phyloP scores from a whole-genome alignment of 2,797 vertebrate genomes.

The Melanotaenia parkinsoni region DNA sequence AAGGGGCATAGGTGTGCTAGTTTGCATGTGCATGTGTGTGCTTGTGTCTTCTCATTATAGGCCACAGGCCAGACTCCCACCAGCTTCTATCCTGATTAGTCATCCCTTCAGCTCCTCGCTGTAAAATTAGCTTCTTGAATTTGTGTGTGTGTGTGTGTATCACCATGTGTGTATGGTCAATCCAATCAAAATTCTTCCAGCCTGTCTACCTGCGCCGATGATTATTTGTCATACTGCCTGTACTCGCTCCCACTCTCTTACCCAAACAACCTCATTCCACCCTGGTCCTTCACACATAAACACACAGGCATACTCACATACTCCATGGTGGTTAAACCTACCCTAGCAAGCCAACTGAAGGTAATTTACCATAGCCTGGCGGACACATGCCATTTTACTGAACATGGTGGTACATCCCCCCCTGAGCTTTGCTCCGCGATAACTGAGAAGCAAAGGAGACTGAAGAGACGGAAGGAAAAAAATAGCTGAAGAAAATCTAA shows the following conservation, averaged over 20 bases:
- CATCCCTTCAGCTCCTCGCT: constrained; percentile 51
- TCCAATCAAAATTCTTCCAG: constrained; percentile 70
- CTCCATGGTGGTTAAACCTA: constrained; percentile 69
- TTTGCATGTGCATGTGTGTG: constrained; percentile 1
- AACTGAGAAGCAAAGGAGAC: constrained; percentile 21
- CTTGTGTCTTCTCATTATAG: constrained; percentile 59
- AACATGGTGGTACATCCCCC: constrained; percentile 73
- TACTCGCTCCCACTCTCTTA: constrained; percentile 54
- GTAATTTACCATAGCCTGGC: constrained; percentile 79
- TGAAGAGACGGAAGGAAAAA: constrained; percentile 42
- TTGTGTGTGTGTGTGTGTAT: constrained; percentile 12
- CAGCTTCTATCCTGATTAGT: constrained; percentile 66
- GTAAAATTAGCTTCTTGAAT: constrained; percentile 54
- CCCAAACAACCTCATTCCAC: constrained; percentile 56
- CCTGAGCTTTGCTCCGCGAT: constrained; percentile 70
- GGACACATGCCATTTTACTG: constrained; percentile 79
- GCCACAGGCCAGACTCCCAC: constrained; percentile 63
- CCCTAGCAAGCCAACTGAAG: constrained; percentile 74
- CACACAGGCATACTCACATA: constrained; percentile 16
- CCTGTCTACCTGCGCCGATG: constrained; percentile 64
- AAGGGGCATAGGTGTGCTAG: constrained; percentile 12
- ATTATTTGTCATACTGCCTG: constrained; percentile 61
- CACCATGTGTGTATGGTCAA: constrained; percentile 42
- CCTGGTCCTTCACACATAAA: constrained; percentile 36
- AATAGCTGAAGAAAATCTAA: constrained; percentile 55